phyloP scores from a whole-genome alignment of 2,888 invertebrate genomes.

The Barypeithes pellucidus region DNA sequence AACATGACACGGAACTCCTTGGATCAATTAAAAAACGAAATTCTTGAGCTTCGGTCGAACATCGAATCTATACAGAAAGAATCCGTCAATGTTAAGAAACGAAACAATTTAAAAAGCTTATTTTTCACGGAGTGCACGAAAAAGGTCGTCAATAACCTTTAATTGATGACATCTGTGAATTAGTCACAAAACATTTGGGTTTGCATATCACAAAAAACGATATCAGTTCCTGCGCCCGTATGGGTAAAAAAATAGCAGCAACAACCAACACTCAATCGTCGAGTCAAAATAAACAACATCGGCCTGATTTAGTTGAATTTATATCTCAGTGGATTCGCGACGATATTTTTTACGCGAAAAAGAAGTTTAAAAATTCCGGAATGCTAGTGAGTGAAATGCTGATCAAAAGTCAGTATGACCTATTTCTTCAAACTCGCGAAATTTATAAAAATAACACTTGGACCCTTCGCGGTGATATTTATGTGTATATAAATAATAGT shows the following conservation, averaged over 20 bases:
- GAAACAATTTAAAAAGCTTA: no score
- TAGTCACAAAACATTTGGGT: neutral
- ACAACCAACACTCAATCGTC: neutral
- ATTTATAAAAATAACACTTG: neutral
- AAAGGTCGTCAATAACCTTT: no score
- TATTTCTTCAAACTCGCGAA: slow-evolving; percentile 1
- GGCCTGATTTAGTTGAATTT: neutral
- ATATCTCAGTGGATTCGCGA: neutral
- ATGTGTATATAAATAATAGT: no score
- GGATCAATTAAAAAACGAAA: no score
- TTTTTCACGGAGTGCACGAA: no score
- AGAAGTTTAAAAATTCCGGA: neutral
- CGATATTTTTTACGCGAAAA: neutral
- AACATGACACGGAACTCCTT: no score
- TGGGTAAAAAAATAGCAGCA: neutral
- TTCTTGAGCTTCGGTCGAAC: no score
- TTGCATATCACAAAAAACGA: neutral
- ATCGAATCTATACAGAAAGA: no score
- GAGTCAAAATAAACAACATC: neutral
- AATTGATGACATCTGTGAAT: no score
- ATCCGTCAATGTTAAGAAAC: no score
- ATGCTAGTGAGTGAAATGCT: neutral
- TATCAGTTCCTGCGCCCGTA: neutral
- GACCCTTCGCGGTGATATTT: neutral
- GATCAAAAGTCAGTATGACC: neutral